Base-by-base conservation (phyloP, 2,113 vertebrate species). In the Xiphias gladius region DNA sequence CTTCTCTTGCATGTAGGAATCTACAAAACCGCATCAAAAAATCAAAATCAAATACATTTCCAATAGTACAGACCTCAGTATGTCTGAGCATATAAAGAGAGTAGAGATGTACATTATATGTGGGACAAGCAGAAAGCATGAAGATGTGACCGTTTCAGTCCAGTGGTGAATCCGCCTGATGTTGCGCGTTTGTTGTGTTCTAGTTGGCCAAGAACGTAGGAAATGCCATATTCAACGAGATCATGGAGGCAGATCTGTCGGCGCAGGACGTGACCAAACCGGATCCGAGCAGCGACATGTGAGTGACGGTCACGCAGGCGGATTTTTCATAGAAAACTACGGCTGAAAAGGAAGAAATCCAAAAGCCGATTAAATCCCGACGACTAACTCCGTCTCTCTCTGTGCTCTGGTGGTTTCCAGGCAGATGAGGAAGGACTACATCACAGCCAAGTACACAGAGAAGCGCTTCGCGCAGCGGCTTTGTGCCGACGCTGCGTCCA, bases 201-300 rank as follows among this genome's bases (percentile, higher is more conserved):
- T 5, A 99, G 98, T 96, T 99, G 91, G 98, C 97, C 28, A 98
- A 99, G 94, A 99, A 99, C 71, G 96, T 99, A 48, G 98, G 98
- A 79, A 99, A 99, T 61, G 96, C 96, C n/a, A 96, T 94, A 65
- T 99, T 99, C 91, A 99, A 99, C 76, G 97, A 99, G 75, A 96
- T 99, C 73, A 98, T 99, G 98, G 98, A 99, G 94, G 96, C 95
- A 16, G 96, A 96, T 39, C 93, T 99, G 65, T 95, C 96, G 1
- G 81, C 35, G 2, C 96, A 97, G 89, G 94, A 94, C 57, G 79
- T 92, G 0, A 83, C 95, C 86, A 99, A 99, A 83, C 98, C 98
- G 6, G 94, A 87, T 74, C 96, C 97, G 0, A 93, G 91, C 87
- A 99, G 98, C 0, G 98, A 99, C 95, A 99, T 99, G 98, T 99